Conservation (phyloP, 1,140 invertebrate genomes). For the Zelostemma sp. region DNA sequence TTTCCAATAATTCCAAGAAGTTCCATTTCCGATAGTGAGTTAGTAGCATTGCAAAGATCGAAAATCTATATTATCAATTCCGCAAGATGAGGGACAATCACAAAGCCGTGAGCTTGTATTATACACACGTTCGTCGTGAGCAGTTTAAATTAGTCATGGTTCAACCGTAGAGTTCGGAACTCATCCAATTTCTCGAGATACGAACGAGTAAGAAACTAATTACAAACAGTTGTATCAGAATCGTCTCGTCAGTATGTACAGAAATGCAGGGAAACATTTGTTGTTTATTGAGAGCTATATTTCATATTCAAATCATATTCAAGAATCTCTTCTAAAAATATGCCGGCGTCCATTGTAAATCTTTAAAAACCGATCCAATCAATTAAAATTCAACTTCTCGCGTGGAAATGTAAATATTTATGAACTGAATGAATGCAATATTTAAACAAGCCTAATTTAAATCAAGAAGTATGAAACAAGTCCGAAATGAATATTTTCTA, state of each 20-base stretch:
- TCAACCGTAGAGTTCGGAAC: constrained; percentile 50
- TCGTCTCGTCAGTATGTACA: constrained; percentile 25
- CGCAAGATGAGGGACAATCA: not conserved
- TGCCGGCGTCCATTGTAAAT: too few species aligned
- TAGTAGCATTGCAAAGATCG: too few species aligned
- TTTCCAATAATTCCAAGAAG: too few species aligned
- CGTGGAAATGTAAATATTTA: too few species aligned
- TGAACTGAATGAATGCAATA: too few species aligned
- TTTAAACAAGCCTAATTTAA: not conserved
- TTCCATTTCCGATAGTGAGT: not conserved
- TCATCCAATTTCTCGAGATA: constrained; percentile 53
- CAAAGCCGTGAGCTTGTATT: not conserved
- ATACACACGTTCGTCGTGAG: constrained; percentile 38
- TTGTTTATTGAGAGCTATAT: constrained; percentile 30
- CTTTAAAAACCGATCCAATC: too few species aligned
- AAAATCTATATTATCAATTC: not conserved
- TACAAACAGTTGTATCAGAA: constrained; percentile 55
- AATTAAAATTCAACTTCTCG: too few species aligned
- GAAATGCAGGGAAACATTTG: constrained; percentile 18
- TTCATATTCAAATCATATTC: too few species aligned
- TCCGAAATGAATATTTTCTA: not conserved
- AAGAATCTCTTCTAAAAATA: too few species aligned
- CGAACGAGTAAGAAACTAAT: constrained; percentile 54
- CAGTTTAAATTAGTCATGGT: constrained; percentile 51
- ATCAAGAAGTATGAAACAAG: not conserved